A percentile compares a stretch with the other conserved stretches of the same genome.
phyloP scores from a whole-genome alignment of 2,888 invertebrate genomes.

The Ophion ellenae region DNA sequence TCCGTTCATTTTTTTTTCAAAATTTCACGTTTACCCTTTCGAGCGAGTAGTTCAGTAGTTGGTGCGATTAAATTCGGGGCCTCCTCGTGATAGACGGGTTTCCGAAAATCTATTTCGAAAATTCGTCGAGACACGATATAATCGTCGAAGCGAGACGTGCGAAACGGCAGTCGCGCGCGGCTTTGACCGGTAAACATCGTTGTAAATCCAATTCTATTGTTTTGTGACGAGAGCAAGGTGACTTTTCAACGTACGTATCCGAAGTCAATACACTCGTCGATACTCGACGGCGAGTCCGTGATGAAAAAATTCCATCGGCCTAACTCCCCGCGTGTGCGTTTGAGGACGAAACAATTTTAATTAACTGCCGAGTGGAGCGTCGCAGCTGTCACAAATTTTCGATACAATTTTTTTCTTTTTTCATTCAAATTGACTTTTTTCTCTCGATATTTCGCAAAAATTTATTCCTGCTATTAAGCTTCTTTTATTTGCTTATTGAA shows the following conservation, averaged over 20 bases:
- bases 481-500: not conserved
- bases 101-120: constrained; percentile 4
- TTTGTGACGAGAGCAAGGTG: constrained; percentile 47
- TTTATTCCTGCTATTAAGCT: not conserved
- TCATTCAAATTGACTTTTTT: not conserved
- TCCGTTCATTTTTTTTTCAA: not conserved
- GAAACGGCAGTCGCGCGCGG: not conserved
- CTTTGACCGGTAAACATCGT: constrained; percentile 47
- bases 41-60: not conserved
- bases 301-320: not conserved
- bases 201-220: constrained; percentile 49
- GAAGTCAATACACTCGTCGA: constrained; percentile 1
- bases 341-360: not conserved
- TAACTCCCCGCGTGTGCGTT: not conserved
- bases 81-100: not conserved
- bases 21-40: not conserved
- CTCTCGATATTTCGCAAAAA: not conserved
- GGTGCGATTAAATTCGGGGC: constrained; percentile 23
- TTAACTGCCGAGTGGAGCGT: not conserved
- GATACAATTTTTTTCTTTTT: not conserved
- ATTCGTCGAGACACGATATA: not conserved
- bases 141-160: constrained; percentile 35
- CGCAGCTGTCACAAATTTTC: not conserved
- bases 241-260: constrained; percentile 21
- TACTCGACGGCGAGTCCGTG: not conserved